A percentile compares a stretch with the other conserved stretches of the same genome.
Conservation (phyloP, 2,888 invertebrate genomes). For the Megastigmus dorsalis region DNA sequence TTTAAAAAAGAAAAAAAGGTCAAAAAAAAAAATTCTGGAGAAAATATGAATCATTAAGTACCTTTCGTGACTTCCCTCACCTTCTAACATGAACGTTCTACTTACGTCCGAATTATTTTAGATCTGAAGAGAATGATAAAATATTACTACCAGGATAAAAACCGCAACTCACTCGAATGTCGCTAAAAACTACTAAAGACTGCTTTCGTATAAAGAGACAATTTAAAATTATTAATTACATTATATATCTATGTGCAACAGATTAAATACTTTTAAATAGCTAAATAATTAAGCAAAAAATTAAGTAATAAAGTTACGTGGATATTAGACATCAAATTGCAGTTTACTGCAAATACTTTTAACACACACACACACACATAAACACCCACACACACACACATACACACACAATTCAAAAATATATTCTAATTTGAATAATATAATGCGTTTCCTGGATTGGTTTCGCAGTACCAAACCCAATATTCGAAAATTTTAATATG, state of each 20-base stretch:
- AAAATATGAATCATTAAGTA: background rate
- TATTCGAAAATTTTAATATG: too few relatives aligned
- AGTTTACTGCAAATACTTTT: too few relatives aligned
- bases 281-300: background rate
- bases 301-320: background rate
- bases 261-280: background rate
- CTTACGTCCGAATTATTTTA: slow-evolving; percentile 13
- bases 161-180: too few relatives aligned
- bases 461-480: too few relatives aligned
- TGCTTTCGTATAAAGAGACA: too few relatives aligned
- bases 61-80: slow-evolving; percentile 5
- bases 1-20: background rate
- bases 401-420: background rate
- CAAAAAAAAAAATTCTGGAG: background rate
- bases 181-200: too few relatives aligned
- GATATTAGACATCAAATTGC: too few relatives aligned
- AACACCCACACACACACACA: too few relatives aligned
- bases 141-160: background rate
- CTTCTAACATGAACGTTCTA: background rate
- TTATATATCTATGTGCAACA: background rate
- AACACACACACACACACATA: too few relatives aligned
- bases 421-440: background rate
- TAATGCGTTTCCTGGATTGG: too few relatives aligned
- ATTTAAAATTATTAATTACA: background rate
- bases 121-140: slow-evolving; percentile 2